These are phyloP conservation scores for Gymnoscopelus braueri DNA, from an alignment of 2,797 vertebrate species.

Conservation along the genomic window DNA sequence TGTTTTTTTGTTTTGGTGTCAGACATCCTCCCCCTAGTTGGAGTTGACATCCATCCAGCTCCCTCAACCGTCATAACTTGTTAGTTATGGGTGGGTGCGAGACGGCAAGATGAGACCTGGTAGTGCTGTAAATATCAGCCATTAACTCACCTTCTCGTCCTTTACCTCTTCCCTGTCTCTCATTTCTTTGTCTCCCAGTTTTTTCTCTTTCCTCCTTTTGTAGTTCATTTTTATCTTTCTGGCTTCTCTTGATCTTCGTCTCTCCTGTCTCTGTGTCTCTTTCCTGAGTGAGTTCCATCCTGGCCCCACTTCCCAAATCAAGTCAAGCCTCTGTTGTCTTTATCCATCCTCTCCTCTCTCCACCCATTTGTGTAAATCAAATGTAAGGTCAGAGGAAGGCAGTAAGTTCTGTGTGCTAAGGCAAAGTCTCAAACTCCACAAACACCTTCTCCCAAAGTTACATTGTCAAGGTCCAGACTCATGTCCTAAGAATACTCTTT, in stretches of 20 bases:
- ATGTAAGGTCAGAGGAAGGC: conserved; percentile 4
- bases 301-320: conserved; percentile 25
- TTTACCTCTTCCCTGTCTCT: background rate
- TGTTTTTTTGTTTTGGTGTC: conserved; percentile 8
- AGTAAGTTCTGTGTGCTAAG: too few species aligned
- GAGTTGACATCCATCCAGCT: conserved; percentile 24
- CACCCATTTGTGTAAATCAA: conserved; percentile 22
- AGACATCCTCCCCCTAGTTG: conserved; percentile 37
- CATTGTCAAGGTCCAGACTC: too few species aligned
- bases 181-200: background rate
- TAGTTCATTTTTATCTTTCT: background rate
- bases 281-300: conserved; percentile 19
- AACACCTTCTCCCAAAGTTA: too few species aligned
- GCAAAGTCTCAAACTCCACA: too few species aligned
- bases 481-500: too few species aligned
- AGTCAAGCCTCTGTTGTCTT: conserved; percentile 14
- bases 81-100: conserved; percentile 48
- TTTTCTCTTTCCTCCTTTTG: background rate
- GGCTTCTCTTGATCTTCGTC: too few species aligned
- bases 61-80: conserved; percentile 60
- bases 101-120: conserved; percentile 49
- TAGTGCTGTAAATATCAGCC: conserved; percentile 66
- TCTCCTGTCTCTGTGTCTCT: conserved; percentile 3
- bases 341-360: background rate
- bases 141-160: conserved; percentile 37